Evolutionary conservation across 2,113 vertebrate species (phyloP), one percentile per base, ranked within the genome.

Genomic region (Psilopsiagon aurifrons): DNA sequence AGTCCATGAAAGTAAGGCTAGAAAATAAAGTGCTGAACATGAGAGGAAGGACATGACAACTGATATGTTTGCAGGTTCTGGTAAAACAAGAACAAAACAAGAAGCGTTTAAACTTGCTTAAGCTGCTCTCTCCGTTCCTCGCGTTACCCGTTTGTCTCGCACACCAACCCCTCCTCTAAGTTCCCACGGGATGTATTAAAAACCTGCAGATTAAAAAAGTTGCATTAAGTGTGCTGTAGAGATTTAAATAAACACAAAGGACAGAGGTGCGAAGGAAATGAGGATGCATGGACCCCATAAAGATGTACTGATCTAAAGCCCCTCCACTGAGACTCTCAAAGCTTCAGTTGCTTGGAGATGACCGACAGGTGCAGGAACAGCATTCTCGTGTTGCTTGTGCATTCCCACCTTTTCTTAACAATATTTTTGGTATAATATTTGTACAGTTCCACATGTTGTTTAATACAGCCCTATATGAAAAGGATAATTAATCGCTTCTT

Each of bases 371-470:
- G 97, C 97, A 97, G 98, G 97, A 97, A 95, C 97, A 95, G 97
- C 98, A 81, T 96, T 97, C 97, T 95, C 75, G 89, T 90, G 97
- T 97, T 97, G 98, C 97, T 97, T 96, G 97, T 92, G 97, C 97
- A 96, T 96, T 98, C 98, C 97, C 97, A 97, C 97, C 97, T 97
- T 97, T 96, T 96, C 97, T 97, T 87, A 97, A 94, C 97, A 97
- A 95, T 97, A 97, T 98, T 98, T 98, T 98, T 98, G 98, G 98
- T 98, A 98, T 98, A 98, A 96, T 98, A 97, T 98, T 98, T 98
- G 98, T 98, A 98, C 98, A 98, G 98, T 98, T 98, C 98, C 98
- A 98, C 98, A 97, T 97, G 97, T 98, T 98, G 98, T 98, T 98
- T 97, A 98, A 96, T 98, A 98, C 98, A 98, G 98, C 98, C 98